Evolutionary conservation across 2,113 vertebrate genomes (phyloP).

Genomic region (Oostethus manadensis): DNA sequence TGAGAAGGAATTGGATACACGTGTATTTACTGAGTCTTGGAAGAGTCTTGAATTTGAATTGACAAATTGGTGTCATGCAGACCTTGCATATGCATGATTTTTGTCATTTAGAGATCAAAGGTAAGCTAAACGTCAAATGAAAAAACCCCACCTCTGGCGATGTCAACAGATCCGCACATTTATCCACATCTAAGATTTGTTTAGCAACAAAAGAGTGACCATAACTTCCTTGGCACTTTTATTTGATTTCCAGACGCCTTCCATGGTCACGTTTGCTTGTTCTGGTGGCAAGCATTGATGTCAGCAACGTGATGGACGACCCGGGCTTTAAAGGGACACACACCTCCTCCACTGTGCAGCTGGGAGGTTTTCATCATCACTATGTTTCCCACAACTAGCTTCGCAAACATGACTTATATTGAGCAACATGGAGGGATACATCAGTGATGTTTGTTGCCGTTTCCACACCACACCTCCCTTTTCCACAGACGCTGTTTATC

Average conservation of each 20-base stretch:
- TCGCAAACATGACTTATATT: conserved; percentile 26
- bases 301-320: conserved; percentile 6
- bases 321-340: background rate
- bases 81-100: too few relatives aligned
- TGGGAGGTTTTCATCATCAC: conserved; percentile 27
- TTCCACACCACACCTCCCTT: conserved; percentile 31
- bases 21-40: too few relatives aligned
- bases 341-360: conserved; percentile 12
- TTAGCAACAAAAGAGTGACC: too few relatives aligned
- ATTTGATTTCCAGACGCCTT: background rate
- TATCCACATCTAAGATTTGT: too few relatives aligned
- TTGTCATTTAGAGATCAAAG: too few relatives aligned
- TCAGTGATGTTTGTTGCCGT: conserved; percentile 31
- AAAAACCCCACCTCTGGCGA: too few relatives aligned
- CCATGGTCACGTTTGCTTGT: background rate
- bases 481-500: conserved; percentile 41
- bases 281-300: conserved; percentile 10
- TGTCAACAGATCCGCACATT: too few relatives aligned
- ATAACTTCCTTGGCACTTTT: background rate
- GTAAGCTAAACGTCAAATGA: too few relatives aligned
- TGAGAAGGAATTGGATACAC: too few relatives aligned
- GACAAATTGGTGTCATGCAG: too few relatives aligned
- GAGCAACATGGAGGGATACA: conserved; percentile 16
- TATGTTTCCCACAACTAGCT: conserved; percentile 24
- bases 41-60: too few relatives aligned